Evolutionary conservation across 2,113 vertebrate genomes (phyloP).

Genomic region (Siniperca chuatsi): DNA sequence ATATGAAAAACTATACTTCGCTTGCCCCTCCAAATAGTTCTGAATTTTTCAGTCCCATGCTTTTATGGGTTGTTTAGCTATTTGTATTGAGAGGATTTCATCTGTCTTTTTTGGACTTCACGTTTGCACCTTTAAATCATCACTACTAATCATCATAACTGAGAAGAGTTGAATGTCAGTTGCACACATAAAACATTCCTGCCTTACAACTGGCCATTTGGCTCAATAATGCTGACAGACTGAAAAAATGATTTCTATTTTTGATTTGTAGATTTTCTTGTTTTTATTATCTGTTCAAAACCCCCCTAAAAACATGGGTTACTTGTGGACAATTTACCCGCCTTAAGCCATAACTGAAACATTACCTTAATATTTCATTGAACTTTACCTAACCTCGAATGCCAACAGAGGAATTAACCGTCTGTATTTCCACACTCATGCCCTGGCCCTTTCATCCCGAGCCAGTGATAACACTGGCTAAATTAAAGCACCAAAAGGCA

Average conservation of each 20-base stretch:
- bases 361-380: conserved; percentile 83
- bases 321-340: conserved; percentile 64
- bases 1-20: conserved; percentile 35
- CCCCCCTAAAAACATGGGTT: neutral
- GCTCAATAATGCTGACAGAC: neutral
- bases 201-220: neutral
- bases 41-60: neutral
- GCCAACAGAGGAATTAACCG: conserved; percentile 89
- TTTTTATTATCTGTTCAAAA: conserved; percentile 11
- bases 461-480: conserved; percentile 90
- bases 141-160: neutral
- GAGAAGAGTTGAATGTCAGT: conserved; percentile 6
- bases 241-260: neutral
- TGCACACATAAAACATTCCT: neutral
- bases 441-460: conserved; percentile 88
- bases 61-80: neutral
- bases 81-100: neutral
- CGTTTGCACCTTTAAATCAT: neutral
- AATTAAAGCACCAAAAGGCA: conserved; percentile 88
- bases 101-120: neutral
- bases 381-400: conserved; percentile 91
- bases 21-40: neutral
- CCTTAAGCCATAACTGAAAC: conserved; percentile 80
- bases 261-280: conserved; percentile 1
- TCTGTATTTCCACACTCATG: conserved; percentile 82